Percentiles rank a stretch among this genome's conserved stretches.
These are phyloP conservation scores for Junonia oenone DNA, from an alignment of 2,888 invertebrate species.

Conservation along the genomic window DNA sequence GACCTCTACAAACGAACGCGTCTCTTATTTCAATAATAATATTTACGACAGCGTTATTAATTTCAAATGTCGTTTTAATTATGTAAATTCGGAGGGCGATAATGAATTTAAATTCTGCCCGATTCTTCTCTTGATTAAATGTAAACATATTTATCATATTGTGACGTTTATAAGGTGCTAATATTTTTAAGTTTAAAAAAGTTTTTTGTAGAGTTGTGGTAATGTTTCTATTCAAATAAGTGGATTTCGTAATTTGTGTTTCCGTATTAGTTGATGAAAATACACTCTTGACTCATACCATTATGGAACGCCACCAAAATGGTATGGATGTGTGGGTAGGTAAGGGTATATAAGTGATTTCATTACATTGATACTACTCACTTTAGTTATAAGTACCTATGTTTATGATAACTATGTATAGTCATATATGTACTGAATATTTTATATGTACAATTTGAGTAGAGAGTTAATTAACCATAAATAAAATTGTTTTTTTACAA, in stretches of 20 bases:
- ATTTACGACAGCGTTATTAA: conserved; percentile 73
- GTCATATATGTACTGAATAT: background rate
- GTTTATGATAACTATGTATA: background rate
- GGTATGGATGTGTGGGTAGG: conserved; percentile 81
- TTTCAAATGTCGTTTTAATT: conserved; percentile 74
- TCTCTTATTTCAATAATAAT: conserved; percentile 58
- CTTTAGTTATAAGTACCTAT: background rate
- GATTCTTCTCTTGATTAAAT: conserved; percentile 68
- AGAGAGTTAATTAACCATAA: too few species aligned
- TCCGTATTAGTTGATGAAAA: conserved; percentile 45
- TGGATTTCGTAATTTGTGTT: conserved; percentile 44
- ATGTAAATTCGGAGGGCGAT: conserved; percentile 74
- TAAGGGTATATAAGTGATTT: conserved; percentile 61
- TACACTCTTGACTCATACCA: conserved; percentile 58
- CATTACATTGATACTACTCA: conserved; percentile 26
- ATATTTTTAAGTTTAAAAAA: conserved; percentile 42
- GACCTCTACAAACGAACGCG: conserved; percentile 68
- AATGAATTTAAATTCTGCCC: conserved; percentile 71
- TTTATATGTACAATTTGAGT: too few species aligned
- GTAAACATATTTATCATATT: conserved; percentile 70
- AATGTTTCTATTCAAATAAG: conserved; percentile 41
- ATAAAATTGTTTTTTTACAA: too few species aligned
- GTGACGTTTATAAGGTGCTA: conserved; percentile 66
- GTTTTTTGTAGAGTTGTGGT: conserved; percentile 44
- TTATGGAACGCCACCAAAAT: conserved; percentile 79